Evolutionary conservation across 2,888 invertebrate species (phyloP).

Genomic region (Epinotia brunnichana): DNA sequence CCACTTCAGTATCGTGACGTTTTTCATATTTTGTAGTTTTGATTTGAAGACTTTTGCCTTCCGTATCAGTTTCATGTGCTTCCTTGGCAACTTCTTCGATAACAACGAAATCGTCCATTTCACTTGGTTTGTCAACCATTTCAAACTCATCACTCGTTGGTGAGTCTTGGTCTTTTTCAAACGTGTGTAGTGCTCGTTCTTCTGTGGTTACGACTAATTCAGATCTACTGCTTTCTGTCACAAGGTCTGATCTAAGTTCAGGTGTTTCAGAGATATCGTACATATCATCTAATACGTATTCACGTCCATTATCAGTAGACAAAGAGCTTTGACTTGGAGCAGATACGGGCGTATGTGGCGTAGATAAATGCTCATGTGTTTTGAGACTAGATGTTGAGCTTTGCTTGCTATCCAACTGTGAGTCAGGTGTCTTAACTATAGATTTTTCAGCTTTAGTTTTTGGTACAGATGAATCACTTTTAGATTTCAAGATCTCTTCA

Average conservation of each 20-base stretch:
- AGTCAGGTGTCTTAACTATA: conserved; percentile 71
- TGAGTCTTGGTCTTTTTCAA: conserved; percentile 86
- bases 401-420: conserved; percentile 79
- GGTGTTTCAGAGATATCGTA: conserved; percentile 84
- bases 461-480: conserved; percentile 80
- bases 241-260: conserved; percentile 80
- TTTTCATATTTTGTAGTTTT: conserved; percentile 79
- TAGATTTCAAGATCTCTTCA: conserved; percentile 79
- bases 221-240: conserved; percentile 78
- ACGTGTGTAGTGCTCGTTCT: conserved; percentile 81
- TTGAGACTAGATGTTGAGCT: conserved; percentile 84
- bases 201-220: conserved; percentile 85
- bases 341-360: conserved; percentile 85
- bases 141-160: conserved; percentile 94
- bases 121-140: conserved; percentile 92
- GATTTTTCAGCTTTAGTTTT: conserved; percentile 77
- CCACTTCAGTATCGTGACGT: conserved; percentile 88
- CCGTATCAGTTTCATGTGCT: conserved; percentile 91
- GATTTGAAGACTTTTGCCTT: conserved; percentile 91
- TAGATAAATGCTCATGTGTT: conserved; percentile 80
- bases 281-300: conserved; percentile 85
- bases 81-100: conserved; percentile 95
- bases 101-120: conserved; percentile 94
- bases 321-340: conserved; percentile 86
- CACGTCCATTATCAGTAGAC: conserved; percentile 86